Evolutionary conservation across 2,113 vertebrate genomes (phyloP).

Genomic region (Suncus etruscus): DNA sequence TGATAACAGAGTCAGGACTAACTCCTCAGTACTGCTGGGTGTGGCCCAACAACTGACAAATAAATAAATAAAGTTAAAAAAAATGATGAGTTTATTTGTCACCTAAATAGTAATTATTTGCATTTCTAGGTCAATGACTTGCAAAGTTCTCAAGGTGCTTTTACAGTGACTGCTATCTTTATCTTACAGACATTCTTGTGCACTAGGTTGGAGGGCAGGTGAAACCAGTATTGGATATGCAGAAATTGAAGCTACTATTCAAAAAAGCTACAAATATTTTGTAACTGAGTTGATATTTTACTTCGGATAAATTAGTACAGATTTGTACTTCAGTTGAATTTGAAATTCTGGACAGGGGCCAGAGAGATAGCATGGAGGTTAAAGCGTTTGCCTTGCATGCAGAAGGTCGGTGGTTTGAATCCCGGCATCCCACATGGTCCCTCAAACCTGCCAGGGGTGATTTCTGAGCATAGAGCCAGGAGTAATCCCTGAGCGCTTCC

Average conservation of each 20-base stretch:
- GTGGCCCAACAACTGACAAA: no score
- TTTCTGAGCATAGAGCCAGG: no score
- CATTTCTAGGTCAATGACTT: conserved; percentile 13
- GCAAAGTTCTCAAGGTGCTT: neutral
- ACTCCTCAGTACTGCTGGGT: no score
- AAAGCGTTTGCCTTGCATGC: no score
- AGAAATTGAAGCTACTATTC: neutral
- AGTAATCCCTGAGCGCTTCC: no score
- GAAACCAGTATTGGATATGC: neutral
- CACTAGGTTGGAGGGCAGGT: neutral
- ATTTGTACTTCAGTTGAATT: neutral
- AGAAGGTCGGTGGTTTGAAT: no score
- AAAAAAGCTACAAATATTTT: neutral
- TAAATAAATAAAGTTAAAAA: neutral
- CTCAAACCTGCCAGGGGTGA: no score
- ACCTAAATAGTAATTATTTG: neutral
- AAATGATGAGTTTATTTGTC: neutral
- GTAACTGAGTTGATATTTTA: neutral
- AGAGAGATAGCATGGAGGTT: no score
- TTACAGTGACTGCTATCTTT: neutral
- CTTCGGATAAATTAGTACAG: neutral
- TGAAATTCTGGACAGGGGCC: neutral
- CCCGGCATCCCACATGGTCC: no score
- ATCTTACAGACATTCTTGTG: neutral
- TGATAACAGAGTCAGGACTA: no score